Evolutionary conservation across 2,113 vertebrate genomes (phyloP).

Genomic region (Syrmaticus mikado): DNA sequence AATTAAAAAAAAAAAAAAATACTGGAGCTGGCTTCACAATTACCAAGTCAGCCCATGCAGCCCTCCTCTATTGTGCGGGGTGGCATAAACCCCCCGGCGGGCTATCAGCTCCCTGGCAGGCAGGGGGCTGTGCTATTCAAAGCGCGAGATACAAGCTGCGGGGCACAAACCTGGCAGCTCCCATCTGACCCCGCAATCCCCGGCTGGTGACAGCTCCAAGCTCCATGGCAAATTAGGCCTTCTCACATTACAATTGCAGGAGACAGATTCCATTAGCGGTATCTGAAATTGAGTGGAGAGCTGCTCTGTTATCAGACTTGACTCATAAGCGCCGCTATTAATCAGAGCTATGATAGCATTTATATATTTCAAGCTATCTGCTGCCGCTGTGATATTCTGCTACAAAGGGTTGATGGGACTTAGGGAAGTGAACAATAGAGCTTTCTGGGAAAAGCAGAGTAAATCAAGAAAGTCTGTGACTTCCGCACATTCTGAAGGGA

Average conservation of each 20-base stretch:
- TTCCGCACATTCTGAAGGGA: conserved; percentile 92
- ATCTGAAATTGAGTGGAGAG: conserved; percentile 99
- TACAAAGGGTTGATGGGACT: conserved; percentile 99
- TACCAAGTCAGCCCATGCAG: conserved; percentile 98
- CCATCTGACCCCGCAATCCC: conserved; percentile 99
- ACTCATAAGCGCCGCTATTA: conserved; percentile 99
- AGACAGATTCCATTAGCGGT: conserved; percentile 99
- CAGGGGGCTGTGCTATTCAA: conserved; percentile 99
- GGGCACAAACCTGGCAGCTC: conserved; percentile 99
- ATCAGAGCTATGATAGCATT: conserved; percentile 99
- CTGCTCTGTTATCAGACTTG: conserved; percentile 99
- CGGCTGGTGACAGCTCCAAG: conserved; percentile 99
- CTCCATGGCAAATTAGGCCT: conserved; percentile 99
- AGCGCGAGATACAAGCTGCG: conserved; percentile 99
- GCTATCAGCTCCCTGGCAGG: conserved; percentile 99
- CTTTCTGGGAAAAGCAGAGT: conserved; percentile 99
- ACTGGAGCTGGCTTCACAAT: conserved; percentile 95
- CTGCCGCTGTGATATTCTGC: conserved; percentile 99
- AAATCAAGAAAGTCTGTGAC: conserved; percentile 99
- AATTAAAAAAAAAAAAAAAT: not conserved
- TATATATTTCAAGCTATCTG: conserved; percentile 99
- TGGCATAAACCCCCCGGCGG: conserved; percentile 99
- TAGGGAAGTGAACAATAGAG: conserved; percentile 99
- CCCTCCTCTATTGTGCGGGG: conserved; percentile 96
- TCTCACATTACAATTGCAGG: conserved; percentile 99